Percentiles rank a stretch among this genome's conserved stretches.
These are phyloP conservation scores for Ectropis crepuscularia DNA, from an alignment of 2,888 invertebrate species.

Conservation along the genomic window DNA sequence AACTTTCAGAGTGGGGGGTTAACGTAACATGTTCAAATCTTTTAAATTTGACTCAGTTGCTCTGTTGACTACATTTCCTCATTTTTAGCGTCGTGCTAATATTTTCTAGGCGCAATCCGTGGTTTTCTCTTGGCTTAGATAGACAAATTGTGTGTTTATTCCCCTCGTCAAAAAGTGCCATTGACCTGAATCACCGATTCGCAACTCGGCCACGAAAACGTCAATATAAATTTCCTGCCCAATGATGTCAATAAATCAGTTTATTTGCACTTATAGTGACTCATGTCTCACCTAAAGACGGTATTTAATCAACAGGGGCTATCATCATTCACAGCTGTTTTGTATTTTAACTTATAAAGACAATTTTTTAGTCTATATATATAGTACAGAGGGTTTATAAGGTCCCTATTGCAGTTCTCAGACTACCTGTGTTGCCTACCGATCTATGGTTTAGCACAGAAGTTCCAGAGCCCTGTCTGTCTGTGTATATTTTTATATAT, in stretches of 20 bases:
- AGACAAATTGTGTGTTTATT: constrained; percentile 9
- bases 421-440: too few relatives aligned
- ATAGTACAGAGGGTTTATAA: too few relatives aligned
- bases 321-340: too few relatives aligned
- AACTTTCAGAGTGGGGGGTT: too few relatives aligned
- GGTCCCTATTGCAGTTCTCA: too few relatives aligned
- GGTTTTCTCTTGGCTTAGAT: not conserved
- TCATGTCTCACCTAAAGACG: not conserved
- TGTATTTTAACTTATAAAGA: too few relatives aligned
- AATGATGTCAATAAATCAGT: constrained; percentile 14
- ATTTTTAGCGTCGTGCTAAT: not conserved
- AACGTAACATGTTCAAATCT: not conserved
- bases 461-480: too few relatives aligned
- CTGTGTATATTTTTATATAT: too few relatives aligned
- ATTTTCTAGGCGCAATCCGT: not conserved
- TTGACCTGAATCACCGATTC: constrained; percentile 15
- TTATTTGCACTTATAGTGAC: constrained; percentile 17
- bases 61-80: not conserved
- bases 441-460: too few relatives aligned
- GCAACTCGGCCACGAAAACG: constrained; percentile 10
- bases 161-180: constrained; percentile 11
- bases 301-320: too few relatives aligned
- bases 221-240: constrained; percentile 21
- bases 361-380: too few relatives aligned
- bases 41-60: not conserved